Percentiles rank a stretch among this genome's conserved stretches.
Evolutionary conservation across 1,140 invertebrate genomes (phyloP).

Genomic region (Lepidurus apus): DNA sequence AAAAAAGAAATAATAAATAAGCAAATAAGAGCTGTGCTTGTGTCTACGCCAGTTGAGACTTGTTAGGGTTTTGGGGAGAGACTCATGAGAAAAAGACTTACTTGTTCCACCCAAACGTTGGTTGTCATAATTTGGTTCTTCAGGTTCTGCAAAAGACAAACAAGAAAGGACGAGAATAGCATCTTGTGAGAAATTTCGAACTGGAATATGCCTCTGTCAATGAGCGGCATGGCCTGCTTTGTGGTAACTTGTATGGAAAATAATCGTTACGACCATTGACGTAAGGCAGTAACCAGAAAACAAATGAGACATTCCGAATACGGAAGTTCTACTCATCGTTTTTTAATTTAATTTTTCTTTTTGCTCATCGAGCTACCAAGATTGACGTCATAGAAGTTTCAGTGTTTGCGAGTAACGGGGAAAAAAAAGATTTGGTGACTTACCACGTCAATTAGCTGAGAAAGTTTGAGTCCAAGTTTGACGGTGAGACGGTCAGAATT

Average conservation of each 20-base stretch:
- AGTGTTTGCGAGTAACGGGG: background rate
- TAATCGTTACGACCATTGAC: too few relatives aligned
- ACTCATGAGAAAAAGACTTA: slow-evolving; percentile 49
- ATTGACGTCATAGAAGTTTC: background rate
- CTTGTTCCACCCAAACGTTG: slow-evolving; percentile 94
- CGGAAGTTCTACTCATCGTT: too few relatives aligned
- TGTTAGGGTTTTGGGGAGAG: background rate
- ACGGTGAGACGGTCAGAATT: slow-evolving; percentile 93
- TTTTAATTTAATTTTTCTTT: too few relatives aligned
- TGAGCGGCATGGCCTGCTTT: too few relatives aligned
- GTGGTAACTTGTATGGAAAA: too few relatives aligned
- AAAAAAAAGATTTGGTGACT: slow-evolving; percentile 50
- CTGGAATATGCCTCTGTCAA: background rate
- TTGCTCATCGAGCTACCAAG: too few relatives aligned
- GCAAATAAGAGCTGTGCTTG: background rate
- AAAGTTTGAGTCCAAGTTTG: slow-evolving; percentile 90
- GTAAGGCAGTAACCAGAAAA: too few relatives aligned
- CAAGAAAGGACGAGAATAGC: slow-evolving; percentile 36
- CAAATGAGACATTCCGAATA: too few relatives aligned
- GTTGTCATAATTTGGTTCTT: slow-evolving; percentile 97
- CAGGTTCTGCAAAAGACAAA: slow-evolving; percentile 72
- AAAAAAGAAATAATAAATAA: slow-evolving; percentile 31
- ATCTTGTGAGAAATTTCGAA: background rate
- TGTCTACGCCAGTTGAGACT: background rate
- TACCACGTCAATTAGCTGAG: slow-evolving; percentile 97